A percentile compares a stretch with the other conserved stretches of the same genome.
phyloP scores from a whole-genome alignment of 1,140 invertebrate species.

The Ips typographus region DNA sequence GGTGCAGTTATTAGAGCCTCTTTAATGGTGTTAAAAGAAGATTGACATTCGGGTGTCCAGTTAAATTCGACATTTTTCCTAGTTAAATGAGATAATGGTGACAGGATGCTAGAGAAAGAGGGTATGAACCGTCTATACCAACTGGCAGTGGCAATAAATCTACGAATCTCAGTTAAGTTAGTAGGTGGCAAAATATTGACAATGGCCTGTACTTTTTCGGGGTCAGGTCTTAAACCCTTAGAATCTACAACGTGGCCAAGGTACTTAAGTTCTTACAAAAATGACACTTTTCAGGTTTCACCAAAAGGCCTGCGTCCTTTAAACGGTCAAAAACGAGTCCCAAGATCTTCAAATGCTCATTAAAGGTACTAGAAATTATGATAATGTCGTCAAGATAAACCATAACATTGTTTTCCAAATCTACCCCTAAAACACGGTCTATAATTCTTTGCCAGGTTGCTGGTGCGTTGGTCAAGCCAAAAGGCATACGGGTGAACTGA shows the following conservation, averaged over 20 bases:
- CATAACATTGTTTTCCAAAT: slow-evolving; percentile 36
- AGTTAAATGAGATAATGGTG: slow-evolving; percentile 43
- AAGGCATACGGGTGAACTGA: slow-evolving; percentile 45
- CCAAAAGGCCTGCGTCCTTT: slow-evolving; percentile 15
- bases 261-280: slow-evolving; percentile 41
- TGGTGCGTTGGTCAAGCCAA: slow-evolving; percentile 34
- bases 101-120: slow-evolving; percentile 50
- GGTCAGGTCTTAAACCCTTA: slow-evolving; percentile 27
- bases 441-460: slow-evolving; percentile 47
- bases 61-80: slow-evolving; percentile 5
- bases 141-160: slow-evolving; percentile 53
- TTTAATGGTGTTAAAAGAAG: slow-evolving; percentile 28
- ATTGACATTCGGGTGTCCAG: no score
- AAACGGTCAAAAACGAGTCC: slow-evolving; percentile 5
- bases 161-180: slow-evolving; percentile 33
- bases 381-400: neutral
- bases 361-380: slow-evolving; percentile 11
- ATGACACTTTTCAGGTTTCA: slow-evolving; percentile 22
- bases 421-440: slow-evolving; percentile 33
- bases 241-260: slow-evolving; percentile 44
- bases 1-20: slow-evolving; percentile 23
- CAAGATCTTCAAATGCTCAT: slow-evolving; percentile 12
- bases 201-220: slow-evolving; percentile 46
- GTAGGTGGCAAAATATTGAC: slow-evolving; percentile 38
- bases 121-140: slow-evolving; percentile 54